These are phyloP conservation scores for Stercorarius parasiticus DNA, from an alignment of 2,113 vertebrate species.

Conservation along the genomic window DNA sequence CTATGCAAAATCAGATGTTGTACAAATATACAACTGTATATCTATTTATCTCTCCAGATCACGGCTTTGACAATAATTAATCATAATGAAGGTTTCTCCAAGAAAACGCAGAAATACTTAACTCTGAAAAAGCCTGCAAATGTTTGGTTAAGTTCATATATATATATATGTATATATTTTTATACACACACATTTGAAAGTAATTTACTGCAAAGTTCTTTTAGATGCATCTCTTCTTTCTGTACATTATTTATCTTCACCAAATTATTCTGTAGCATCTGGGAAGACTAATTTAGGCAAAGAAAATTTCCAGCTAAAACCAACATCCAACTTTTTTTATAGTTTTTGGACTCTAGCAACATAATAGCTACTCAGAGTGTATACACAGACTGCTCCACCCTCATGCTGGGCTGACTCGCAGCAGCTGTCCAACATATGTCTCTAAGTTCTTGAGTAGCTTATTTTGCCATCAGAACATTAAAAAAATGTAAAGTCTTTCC, in stretches of 20 bases:
- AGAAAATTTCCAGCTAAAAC: conserved; percentile 40
- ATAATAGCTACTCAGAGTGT: neutral
- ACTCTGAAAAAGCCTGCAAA: neutral
- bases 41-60: conserved; percentile 14
- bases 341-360: neutral
- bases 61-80: conserved; percentile 32
- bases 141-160: neutral
- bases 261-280: conserved; percentile 23
- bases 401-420: neutral
- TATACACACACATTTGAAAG: neutral
- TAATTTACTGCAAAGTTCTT: neutral
- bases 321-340: neutral
- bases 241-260: conserved; percentile 15
- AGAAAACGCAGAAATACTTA: neutral
- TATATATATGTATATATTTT: neutral
- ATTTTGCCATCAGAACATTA: neutral
- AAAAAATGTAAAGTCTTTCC: neutral
- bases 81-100: conserved; percentile 6
- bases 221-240: neutral
- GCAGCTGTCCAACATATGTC: conserved; percentile 16
- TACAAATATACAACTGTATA: conserved; percentile 15
- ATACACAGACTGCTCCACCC: neutral
- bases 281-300: conserved; percentile 12
- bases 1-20: conserved; percentile 22
- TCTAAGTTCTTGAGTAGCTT: neutral